Evolutionary conservation across 2,113 vertebrate species (phyloP).

Genomic region (Brachyhypopomus occidentalis): DNA sequence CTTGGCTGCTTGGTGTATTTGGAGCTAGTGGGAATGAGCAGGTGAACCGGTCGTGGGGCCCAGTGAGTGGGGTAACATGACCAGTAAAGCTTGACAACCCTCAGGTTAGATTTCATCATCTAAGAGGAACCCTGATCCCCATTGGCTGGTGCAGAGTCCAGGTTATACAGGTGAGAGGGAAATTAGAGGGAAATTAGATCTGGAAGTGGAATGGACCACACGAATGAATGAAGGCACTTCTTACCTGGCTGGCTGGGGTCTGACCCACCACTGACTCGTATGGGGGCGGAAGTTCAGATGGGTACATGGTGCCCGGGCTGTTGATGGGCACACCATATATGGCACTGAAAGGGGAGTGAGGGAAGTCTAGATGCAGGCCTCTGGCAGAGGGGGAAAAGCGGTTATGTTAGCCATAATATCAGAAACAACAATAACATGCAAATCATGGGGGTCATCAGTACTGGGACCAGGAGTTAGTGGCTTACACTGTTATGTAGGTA

Average conservation of each 20-base stretch:
- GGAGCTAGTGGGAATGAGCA: neutral
- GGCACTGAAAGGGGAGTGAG: slow-evolving; percentile 85
- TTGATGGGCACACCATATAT: slow-evolving; percentile 91
- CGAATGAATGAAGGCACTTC: slow-evolving; percentile 33
- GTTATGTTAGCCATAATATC: neutral
- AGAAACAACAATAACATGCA: too few relatives aligned
- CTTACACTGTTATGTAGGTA: too few relatives aligned
- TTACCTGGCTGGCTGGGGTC: slow-evolving; percentile 84
- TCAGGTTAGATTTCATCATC: neutral
- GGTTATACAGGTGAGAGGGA: neutral
- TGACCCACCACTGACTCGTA: slow-evolving; percentile 93
- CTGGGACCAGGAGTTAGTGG: too few relatives aligned
- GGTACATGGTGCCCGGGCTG: slow-evolving; percentile 89
- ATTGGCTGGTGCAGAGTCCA: neutral
- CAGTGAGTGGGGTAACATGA: neutral
- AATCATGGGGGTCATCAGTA: too few relatives aligned
- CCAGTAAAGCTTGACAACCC: neutral
- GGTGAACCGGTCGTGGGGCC: neutral
- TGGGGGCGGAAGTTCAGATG: slow-evolving; percentile 90
- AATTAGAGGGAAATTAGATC: too few relatives aligned
- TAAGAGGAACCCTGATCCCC: neutral
- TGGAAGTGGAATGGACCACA: neutral
- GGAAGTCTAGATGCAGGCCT: slow-evolving; percentile 87
- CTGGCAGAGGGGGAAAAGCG: slow-evolving; percentile 63
- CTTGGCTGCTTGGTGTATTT: neutral